Evolutionary conservation across 2,797 vertebrate species (phyloP), one percentile per base, ranked within the genome.

Genomic region (Ispidina lecontei): DNA sequence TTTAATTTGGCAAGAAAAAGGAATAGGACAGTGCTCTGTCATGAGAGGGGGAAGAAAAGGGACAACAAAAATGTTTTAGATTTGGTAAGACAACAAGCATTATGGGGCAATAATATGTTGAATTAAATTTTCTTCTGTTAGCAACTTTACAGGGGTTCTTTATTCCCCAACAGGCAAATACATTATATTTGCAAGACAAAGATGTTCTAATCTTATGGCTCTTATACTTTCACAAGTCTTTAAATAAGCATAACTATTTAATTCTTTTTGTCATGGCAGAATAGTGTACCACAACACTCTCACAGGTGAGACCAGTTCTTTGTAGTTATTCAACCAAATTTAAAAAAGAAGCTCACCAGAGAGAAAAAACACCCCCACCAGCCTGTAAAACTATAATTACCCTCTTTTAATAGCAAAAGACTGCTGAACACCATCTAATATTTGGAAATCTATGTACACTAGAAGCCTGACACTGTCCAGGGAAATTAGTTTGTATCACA

Each of bases 1-100:
- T 92, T 96, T 94, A 94, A 93, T 95, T 90, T 96, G 92, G 88
- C 72, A 96, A 93, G 91, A 89, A 94, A 95, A 96, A 82, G 92
- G 87, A 93, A 87, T 28, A 95, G 87, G 84, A 90, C 71, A 84
- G 84, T 93, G 77, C 84, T 95, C 78, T 96, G 33, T 33, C 12
- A 18, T 7, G 11, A 49, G 9, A 70, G 23, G 9, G 25, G 39
- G 12, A 94, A 95, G 87, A 93, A 93, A 91, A 95, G 67, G 90
- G 89, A 90, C 55, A 89, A 94, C 76, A 88, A 76, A 84, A 63
- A 87, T 37, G 2, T 29, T 62, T 92, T 72, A 93, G 92, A 74
- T 76, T 95, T 94, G 56, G 58, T 89, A 95, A 95, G 81, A 94
- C 77, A 96, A 84, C 21, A 51, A 93, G 95, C 73, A 84, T 93